Conservation (phyloP, 2,113 vertebrate genomes). For the Gracilinanus agilis region DNA sequence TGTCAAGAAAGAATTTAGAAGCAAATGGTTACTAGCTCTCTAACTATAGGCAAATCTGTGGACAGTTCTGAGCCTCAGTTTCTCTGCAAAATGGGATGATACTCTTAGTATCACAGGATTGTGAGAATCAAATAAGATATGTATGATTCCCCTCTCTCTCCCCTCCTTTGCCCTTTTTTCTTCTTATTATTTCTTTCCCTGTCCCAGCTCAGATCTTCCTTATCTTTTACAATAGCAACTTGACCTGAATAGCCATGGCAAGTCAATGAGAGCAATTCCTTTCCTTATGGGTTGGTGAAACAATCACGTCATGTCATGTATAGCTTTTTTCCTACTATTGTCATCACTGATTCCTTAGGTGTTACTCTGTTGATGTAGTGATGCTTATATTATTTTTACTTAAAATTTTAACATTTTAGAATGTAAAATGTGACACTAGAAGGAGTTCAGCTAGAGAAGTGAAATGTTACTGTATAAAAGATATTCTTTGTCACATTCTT, state of each 20-base stretch:
- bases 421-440: slow-evolving; percentile 1
- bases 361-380: slow-evolving; percentile 19
- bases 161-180: background rate
- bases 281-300: slow-evolving; percentile 2
- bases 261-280: background rate
- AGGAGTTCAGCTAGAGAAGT: background rate
- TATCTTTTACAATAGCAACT: slow-evolving; percentile 37
- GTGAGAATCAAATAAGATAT: background rate
- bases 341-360: background rate
- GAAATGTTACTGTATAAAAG: background rate
- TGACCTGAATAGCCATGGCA: background rate
- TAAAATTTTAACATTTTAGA: background rate
- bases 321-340: slow-evolving; percentile 38
- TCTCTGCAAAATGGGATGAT: background rate
- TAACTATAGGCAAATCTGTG: background rate
- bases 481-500: background rate
- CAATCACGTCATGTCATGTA: slow-evolving; percentile 19
- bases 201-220: background rate
- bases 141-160: background rate
- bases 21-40: background rate
- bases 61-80: background rate
- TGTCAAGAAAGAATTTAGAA: background rate
- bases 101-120: background rate
- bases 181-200: background rate
- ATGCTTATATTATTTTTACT: background rate